A percentile compares a stretch with the other conserved stretches of the same genome.
phyloP scores from a whole-genome alignment of 1,140 invertebrate species.

The Drosophila dunni region DNA sequence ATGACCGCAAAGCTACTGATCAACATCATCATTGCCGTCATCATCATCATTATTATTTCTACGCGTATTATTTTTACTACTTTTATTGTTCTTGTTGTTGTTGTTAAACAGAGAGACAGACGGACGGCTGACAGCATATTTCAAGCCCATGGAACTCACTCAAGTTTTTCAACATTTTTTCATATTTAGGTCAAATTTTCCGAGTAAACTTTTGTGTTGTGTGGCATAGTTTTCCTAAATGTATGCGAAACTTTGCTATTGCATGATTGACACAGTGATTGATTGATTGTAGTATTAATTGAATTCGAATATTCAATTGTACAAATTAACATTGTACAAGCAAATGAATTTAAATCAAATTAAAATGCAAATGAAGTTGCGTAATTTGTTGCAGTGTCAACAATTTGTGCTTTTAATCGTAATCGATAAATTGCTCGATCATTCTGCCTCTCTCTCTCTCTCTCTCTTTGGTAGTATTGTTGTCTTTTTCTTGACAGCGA shows the following conservation, averaged over 20 bases:
- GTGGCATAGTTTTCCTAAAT: constrained; percentile 18
- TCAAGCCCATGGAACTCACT: constrained; percentile 48
- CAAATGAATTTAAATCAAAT: constrained; percentile 38
- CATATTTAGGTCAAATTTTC: constrained; percentile 71
- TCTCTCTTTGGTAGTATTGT: neutral
- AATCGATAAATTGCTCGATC: constrained; percentile 50
- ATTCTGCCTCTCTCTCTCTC: neutral
- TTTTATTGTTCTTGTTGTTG: constrained; percentile 21
- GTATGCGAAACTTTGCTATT: constrained; percentile 11
- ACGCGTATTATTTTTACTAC: constrained; percentile 47
- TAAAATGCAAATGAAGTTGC: constrained; percentile 42
- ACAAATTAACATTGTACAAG: constrained; percentile 8
- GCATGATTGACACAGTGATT: constrained; percentile 36
- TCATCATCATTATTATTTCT: constrained; percentile 33
- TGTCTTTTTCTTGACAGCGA: constrained; percentile 10
- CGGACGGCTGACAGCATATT: constrained; percentile 54
- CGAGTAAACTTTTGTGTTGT: constrained; percentile 53
- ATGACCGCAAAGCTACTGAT: constrained; percentile 23
- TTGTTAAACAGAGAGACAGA: constrained; percentile 35
- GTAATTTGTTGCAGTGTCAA: constrained; percentile 36
- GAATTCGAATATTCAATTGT: constrained; percentile 38
- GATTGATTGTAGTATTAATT: constrained; percentile 34
- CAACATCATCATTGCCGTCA: constrained; percentile 46
- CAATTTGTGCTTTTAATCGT: constrained; percentile 53
- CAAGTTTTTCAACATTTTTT: constrained; percentile 49